Base-by-base conservation (phyloP, 2,888 invertebrate genomes). In the Eupithecia subfuscata region DNA sequence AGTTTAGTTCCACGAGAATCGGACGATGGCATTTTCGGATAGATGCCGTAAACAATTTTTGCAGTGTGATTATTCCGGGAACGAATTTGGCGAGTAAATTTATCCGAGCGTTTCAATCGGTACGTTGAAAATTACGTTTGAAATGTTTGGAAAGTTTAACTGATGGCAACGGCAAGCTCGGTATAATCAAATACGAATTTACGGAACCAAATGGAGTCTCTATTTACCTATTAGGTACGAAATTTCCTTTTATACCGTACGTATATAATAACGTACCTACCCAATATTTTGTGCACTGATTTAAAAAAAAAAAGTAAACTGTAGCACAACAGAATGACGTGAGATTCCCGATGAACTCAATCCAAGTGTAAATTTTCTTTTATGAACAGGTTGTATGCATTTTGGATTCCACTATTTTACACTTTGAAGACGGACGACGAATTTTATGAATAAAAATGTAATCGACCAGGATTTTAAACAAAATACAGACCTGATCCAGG, bases 401-500 rank as follows among this genome's bases (percentile, higher is more conserved):
- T 56, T 56, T 56, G 22, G 52, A 11, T 56, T 56, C 5, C n/a
- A 22, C 52, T 56, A 48, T 18, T n/a, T 2, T n/a, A n/a, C n/a
- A n/a, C n/a, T n/a, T n/a, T n/a, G n/a, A n/a, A n/a, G n/a, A 7
- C 1, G 48, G 48, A 7, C 48, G 48, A 5, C 48, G 16, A 45
- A 48, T 48, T 48, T 18, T 18, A 48, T 48, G 16, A 48, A 18
- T 43, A 16, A n/a, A 18, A 52, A 40, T 40, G 8, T 40, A 40
- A 40, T 40, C 40, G 40, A 9, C 40, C 40, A 11, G 25, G 12
- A 60, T 25, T 2, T 12, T 14, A 25, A 25, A 60, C 25, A 22
- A 60, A 60, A 7, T 60, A 74, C 72, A 48, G 78, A 93, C 94
- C 90, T 94, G 94, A 82, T 93, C 92, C 70, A 94, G 84, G 79